Percentiles rank a stretch among this genome's conserved stretches.
phyloP scores from a whole-genome alignment of 2,888 invertebrate species.

The Torymus aiolomorphi region DNA sequence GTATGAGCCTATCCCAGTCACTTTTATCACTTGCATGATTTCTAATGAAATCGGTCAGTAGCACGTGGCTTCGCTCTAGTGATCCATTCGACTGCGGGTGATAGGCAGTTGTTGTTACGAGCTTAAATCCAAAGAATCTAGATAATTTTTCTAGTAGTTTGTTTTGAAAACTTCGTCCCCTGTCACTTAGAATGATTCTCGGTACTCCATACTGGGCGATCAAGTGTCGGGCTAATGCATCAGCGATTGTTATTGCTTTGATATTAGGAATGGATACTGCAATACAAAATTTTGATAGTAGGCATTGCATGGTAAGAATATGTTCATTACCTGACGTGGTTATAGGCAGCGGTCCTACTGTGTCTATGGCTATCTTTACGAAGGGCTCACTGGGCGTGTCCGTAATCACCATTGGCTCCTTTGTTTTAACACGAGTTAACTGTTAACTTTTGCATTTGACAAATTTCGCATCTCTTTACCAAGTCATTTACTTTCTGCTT shows the following conservation, averaged over 20 bases:
- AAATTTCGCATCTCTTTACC: slow-evolving; percentile 48
- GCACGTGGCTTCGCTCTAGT: background rate
- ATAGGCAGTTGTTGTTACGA: background rate
- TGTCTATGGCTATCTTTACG: slow-evolving; percentile 57
- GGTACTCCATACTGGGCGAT: background rate
- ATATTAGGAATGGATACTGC: background rate
- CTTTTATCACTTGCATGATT: background rate
- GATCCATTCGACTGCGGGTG: background rate
- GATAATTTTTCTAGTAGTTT: background rate
- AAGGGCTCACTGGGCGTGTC: slow-evolving; percentile 51
- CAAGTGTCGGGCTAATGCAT: background rate
- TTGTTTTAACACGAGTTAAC: slow-evolving; percentile 35
- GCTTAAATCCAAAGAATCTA: slow-evolving; percentile 14
- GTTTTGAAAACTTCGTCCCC: background rate
- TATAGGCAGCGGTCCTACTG: slow-evolving; percentile 59
- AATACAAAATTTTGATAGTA: background rate
- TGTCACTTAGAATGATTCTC: background rate
- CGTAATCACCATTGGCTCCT: slow-evolving; percentile 56
- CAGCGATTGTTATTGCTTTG: background rate
- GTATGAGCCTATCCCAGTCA: background rate
- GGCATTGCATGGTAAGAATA: background rate
- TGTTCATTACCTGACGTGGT: background rate
- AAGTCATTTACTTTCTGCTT: slow-evolving; percentile 32
- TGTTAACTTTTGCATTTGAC: slow-evolving; percentile 58
- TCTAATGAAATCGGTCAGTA: background rate